Evolutionary conservation across 2,888 invertebrate genomes (phyloP), one percentile per base, ranked within the genome.

Genomic region (Keiferia lycopersicella): DNA sequence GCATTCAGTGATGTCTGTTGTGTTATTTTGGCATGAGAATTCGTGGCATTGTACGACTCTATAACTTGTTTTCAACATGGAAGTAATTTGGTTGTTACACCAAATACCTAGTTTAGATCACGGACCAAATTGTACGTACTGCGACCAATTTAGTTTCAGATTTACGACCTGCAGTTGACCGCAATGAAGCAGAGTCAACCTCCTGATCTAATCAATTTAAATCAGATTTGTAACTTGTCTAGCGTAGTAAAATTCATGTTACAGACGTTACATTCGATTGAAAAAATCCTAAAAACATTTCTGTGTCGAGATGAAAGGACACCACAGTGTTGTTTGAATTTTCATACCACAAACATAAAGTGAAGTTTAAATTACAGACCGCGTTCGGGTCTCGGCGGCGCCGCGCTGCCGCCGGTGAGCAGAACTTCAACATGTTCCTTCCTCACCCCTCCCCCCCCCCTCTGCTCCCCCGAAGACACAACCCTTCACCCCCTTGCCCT

Each of bases 361-460:
- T 7, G 61, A 62, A 65, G 53, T 63, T 58, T 60, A 65, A 41
- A 58, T 65, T 63, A 65, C 65, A 63, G 82, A 88, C 88, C 90
- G 87, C 87, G 86, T 83, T 92, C 73, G 89, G 81, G 72, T 88
- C 88, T 75, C 92, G 89, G 74, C 93, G 89, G 78, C 56, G 22
- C 69, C 56, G 26, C 69, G 92, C 88, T 73, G 91, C 88, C 73
- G 91, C 91, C 75, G 93, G 93, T 73, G 93, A 93, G 76, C 93
- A 93, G 79, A 93, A 93, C 91, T 93, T 93, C 83, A 93, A 84
- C 93, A 93, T 93, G 80, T 74, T 86, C 82, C 82, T 83, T 80
- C 82, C 80, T 83, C 73, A 74, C 70, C 71, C 64, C 70, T 70
- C 72, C 73, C 70, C 74, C 66, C 72, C 66, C 76, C 66, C 69